Base-by-base conservation (phyloP, 2,888 invertebrate species). In the Amiota minor region DNA sequence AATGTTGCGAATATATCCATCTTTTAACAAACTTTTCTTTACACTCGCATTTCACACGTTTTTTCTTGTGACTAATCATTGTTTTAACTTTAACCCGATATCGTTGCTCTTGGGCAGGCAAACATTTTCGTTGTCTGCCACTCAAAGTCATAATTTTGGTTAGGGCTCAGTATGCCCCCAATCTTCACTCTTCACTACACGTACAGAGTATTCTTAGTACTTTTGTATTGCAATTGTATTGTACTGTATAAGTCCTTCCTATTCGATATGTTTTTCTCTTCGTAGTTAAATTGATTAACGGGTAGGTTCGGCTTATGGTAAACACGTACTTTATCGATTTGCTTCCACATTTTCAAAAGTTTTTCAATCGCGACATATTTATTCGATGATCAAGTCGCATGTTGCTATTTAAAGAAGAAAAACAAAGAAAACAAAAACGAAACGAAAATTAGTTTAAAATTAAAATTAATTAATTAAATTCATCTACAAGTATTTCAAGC, bases 361-460 rank as follows among this genome's bases (percentile, higher is more conserved):
- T 68, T n/a, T 68, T 23, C 53, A 68, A 35, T 14, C 67, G 67
- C 67, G 67, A 50, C 67, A 68, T 67, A 35, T 67, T 49, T 49
- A 10, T 12, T 16, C 9, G 18, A 9, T 49, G 20, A 59, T 45
- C 35, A 62, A 35, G 8, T 18, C 16, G 11, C 49, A 20, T 49
- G 64, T 2, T 53, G 14, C 45, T 53, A 18, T 68, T 20, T 9
- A 47, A n/a, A n/a, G 2, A 65, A n/a, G 23, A 46, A 16, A 59
- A 59, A 10, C 18, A 53, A 47, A 35, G 14, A 49, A 47, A 53
- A 35, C 10, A 53, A 20, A 50, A 67, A 47, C 10, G 2, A 45
- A n/a, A n/a, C n/a, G n/a, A 35, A 62, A 23, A 62, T 35, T 4
- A n/a, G 35, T 14, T 62, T 62, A 16, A n/a, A n/a, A 16, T 35